These are phyloP conservation scores for Monodelphis domestica DNA, from an alignment of 2,797 vertebrate genomes.

Conservation along the genomic window DNA sequence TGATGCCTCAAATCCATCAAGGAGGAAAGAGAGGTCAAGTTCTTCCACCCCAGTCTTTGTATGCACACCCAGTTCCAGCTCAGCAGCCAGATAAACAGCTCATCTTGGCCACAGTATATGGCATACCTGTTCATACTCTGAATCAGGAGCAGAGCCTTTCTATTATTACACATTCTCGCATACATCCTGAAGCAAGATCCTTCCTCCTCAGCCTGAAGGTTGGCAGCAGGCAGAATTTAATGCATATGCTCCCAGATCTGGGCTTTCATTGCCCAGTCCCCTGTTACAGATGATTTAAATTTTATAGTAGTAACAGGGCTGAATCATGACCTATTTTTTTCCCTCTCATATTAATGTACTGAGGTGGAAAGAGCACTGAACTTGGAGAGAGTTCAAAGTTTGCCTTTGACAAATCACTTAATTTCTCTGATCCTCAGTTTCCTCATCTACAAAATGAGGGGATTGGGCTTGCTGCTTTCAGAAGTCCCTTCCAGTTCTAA, in stretches of 20 bases:
- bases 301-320: not conserved
- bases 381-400: not conserved
- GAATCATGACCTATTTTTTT: not conserved
- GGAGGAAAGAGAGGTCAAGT: not conserved
- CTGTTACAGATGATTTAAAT: not conserved
- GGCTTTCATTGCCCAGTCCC: not conserved
- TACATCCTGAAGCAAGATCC: not conserved
- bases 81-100: not conserved
- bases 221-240: not conserved
- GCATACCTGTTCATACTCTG: not conserved
- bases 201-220: not conserved
- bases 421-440: not conserved
- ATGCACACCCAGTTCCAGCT: not conserved
- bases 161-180: not conserved
- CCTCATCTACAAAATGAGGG: not conserved
- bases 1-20: not conserved
- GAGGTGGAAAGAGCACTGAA: not conserved
- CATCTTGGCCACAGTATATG: not conserved
- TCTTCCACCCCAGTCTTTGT: not conserved
- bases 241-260: not conserved
- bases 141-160: not conserved
- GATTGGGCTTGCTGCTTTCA: not conserved
- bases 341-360: not conserved
- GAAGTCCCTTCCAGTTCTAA: not conserved
- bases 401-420: not conserved